Evolutionary conservation across 2,888 invertebrate species (phyloP).

Genomic region (Portevinia maculata): DNA sequence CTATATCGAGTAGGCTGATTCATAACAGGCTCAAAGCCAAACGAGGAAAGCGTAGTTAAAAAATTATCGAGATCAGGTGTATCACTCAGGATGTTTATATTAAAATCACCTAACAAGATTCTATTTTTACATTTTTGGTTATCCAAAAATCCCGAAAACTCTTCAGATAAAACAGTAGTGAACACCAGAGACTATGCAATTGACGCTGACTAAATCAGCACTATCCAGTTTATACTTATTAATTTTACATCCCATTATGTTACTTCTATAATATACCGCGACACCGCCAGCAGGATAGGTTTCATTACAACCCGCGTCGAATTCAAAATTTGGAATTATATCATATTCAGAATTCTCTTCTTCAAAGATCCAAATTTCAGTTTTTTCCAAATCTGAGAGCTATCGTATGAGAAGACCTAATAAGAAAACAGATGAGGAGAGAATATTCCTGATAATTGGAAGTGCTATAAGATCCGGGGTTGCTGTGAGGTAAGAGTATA

Average conservation of each 20-base stretch:
- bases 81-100: too few relatives aligned
- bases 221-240: conserved; percentile 12
- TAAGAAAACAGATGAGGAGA: too few relatives aligned
- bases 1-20: neutral
- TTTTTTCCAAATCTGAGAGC: too few relatives aligned
- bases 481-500: too few relatives aligned
- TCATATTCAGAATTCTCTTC: conserved; percentile 2
- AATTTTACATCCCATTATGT: neutral
- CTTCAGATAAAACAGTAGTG: neutral
- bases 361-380: conserved; percentile 27
- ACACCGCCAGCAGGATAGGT: conserved; percentile 6
- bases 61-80: too few relatives aligned
- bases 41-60: too few relatives aligned
- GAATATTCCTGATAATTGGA: too few relatives aligned
- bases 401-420: too few relatives aligned
- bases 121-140: neutral
- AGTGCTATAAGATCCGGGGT: too few relatives aligned
- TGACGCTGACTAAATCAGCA: conserved; percentile 7
- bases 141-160: too few relatives aligned
- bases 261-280: conserved; percentile 26
- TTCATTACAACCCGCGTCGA: conserved; percentile 10
- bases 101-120: too few relatives aligned
- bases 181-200: conserved; percentile 4
- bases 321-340: conserved; percentile 10
- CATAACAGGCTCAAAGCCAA: neutral